Base-by-base conservation (phyloP, 2,888 invertebrate genomes). In the Galerucella calmariensis region DNA sequence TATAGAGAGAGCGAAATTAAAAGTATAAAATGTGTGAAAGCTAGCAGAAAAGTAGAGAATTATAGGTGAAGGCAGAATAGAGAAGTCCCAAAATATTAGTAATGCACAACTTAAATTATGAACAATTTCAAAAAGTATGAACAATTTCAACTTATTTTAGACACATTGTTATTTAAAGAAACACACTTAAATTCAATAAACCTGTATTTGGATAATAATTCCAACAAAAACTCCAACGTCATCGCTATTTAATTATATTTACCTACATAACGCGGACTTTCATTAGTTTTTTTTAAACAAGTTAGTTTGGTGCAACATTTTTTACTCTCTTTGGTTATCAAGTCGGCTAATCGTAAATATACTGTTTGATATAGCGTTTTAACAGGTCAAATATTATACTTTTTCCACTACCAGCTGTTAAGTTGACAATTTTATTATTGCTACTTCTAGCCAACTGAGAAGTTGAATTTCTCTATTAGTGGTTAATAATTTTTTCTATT, bases 201-300 rank as follows among this genome's bases (percentile, higher is more conserved):
- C 51, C 3, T 12, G 14, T 51, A 12, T n/a, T 51, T 12, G 5
- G 2, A 51, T 51, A 2, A 51, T 51, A 11, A 51, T 51, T 51
- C 51, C 51, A 58, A 20, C 3, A 16, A 58, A 16, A 58, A 24
- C 10, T 16, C n/a, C 24, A 58, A 9, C 24, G 58, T 16, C 11
- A 58, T 58, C 9, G 10, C 56, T 56, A 58, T 58, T 58, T 58
- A 58, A 58, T 58, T 24, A 58, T 58, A 24, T 58, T 58, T 58
- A n/a, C n/a, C n/a, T n/a, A 58, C 11, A 58, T 24, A 24, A 58
- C 58, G n/a, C 16, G 58, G 24, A 58, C 58, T 58, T 58, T 58
- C 58, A 58, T 58, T 20, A 24, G 9, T 58, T 24, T 20, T 24
- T 24, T 58, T 16, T 16, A 14, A 56, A 58, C 20, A 58, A 58